A percentile compares a stretch with the other conserved stretches of the same genome.
Evolutionary conservation across 2,797 vertebrate species (phyloP).

Genomic region (Poecilia velifera): DNA sequence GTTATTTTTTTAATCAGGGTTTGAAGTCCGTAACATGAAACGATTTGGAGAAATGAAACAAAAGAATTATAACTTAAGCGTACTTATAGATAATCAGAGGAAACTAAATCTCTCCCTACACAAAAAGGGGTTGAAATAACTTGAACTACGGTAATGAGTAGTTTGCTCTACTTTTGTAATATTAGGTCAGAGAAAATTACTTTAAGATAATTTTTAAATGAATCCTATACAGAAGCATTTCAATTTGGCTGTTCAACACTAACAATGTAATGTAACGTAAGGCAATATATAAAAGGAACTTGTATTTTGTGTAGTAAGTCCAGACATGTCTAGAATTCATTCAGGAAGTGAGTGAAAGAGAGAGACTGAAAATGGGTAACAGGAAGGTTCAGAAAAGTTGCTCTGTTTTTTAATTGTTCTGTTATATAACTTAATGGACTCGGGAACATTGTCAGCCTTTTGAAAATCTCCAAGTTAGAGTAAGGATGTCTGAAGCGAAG

Average conservation of each 20-base stretch:
- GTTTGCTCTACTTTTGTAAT: neutral
- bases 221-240: neutral
- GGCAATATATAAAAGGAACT: neutral
- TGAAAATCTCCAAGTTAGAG: neutral
- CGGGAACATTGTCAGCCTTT: neutral
- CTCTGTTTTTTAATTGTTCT: neutral
- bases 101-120: neutral
- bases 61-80: neutral
- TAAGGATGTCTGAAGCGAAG: no score
- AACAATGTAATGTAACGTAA: neutral
- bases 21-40: neutral
- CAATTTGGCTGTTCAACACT: neutral
- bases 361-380: neutral
- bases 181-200: neutral
- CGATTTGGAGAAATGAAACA: neutral
- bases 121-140: neutral
- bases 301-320: neutral
- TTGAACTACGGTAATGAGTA: neutral
- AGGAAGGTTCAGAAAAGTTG: neutral
- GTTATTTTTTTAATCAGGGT: neutral
- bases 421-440: neutral
- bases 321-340: neutral
- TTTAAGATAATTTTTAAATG: neutral
- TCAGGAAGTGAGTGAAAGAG: neutral
- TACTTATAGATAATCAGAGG: neutral